These are phyloP conservation scores for Synodontis membranacea DNA, from an alignment of 2,113 vertebrate genomes.

Conservation along the genomic window DNA sequence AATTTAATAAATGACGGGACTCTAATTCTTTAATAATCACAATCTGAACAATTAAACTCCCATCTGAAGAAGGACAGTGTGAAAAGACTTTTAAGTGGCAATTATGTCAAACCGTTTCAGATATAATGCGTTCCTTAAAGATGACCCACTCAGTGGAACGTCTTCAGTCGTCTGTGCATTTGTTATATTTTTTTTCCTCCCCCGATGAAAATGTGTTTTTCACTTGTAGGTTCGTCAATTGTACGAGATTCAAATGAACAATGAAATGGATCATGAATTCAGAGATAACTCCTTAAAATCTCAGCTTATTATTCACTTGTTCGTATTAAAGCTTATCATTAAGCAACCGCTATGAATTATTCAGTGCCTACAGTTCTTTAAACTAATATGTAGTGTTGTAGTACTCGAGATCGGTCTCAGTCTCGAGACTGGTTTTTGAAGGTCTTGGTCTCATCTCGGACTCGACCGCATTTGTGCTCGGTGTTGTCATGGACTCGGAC, in stretches of 20 bases:
- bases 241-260: slow-evolving; percentile 10
- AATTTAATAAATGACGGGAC: slow-evolving; percentile 69
- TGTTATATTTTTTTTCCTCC: too few relatives aligned
- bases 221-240: neutral
- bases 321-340: neutral
- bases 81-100: slow-evolving; percentile 62
- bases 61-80: slow-evolving; percentile 64
- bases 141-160: slow-evolving; percentile 40
- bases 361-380: neutral
- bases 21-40: slow-evolving; percentile 61
- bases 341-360: neutral
- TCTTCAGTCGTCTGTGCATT: slow-evolving; percentile 35
- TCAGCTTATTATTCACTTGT: neutral
- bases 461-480: too few relatives aligned
- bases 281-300: neutral
- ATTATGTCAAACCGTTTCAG: slow-evolving; percentile 61
- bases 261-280: slow-evolving; percentile 13
- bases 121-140: slow-evolving; percentile 56
- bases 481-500: too few relatives aligned
- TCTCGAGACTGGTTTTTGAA: too few relatives aligned
- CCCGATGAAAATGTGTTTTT: slow-evolving; percentile 19
- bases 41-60: slow-evolving; percentile 68
- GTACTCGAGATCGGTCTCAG: too few relatives aligned
- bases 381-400: neutral
- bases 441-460: too few relatives aligned